Evolutionary conservation across 2,113 vertebrate genomes (phyloP).

Genomic region (Cettia cetti): DNA sequence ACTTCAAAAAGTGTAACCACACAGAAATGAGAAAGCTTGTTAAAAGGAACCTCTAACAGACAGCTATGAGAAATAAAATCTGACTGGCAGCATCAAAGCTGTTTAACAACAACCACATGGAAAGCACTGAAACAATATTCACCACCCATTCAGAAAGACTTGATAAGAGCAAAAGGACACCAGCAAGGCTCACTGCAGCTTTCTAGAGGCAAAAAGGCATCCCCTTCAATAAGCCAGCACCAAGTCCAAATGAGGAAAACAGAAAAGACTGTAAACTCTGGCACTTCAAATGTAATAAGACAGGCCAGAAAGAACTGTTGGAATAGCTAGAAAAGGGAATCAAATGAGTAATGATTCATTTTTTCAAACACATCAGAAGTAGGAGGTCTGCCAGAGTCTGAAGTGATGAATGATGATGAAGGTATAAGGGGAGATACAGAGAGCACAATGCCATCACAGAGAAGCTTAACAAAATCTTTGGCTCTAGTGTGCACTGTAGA

Average conservation of each 20-base stretch:
- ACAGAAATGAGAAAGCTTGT: neutral
- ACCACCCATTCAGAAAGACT: neutral
- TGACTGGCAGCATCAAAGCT: slow-evolving; percentile 22
- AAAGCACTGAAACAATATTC: slow-evolving; percentile 1
- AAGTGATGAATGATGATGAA: neutral
- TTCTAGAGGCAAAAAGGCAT: neutral
- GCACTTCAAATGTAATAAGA: neutral
- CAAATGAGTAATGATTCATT: slow-evolving; percentile 14
- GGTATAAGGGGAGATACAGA: neutral
- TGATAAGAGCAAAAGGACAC: slow-evolving; percentile 1
- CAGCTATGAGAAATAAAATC: neutral
- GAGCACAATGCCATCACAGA: neutral
- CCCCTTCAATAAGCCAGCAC: neutral
- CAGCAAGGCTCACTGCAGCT: neutral
- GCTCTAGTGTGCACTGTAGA: neutral
- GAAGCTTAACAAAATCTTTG: neutral
- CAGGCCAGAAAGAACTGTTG: slow-evolving; percentile 5
- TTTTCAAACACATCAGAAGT: slow-evolving; percentile 7
- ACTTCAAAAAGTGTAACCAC: slow-evolving; percentile 1
- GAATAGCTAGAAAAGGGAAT: neutral
- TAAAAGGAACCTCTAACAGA: neutral
- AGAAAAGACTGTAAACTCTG: neutral
- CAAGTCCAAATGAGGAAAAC: neutral
- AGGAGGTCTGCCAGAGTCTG: slow-evolving; percentile 7
- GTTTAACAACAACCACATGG: neutral